Evolutionary conservation across 1,140 invertebrate species (phyloP).

Genomic region (Anthonomus grandis): DNA sequence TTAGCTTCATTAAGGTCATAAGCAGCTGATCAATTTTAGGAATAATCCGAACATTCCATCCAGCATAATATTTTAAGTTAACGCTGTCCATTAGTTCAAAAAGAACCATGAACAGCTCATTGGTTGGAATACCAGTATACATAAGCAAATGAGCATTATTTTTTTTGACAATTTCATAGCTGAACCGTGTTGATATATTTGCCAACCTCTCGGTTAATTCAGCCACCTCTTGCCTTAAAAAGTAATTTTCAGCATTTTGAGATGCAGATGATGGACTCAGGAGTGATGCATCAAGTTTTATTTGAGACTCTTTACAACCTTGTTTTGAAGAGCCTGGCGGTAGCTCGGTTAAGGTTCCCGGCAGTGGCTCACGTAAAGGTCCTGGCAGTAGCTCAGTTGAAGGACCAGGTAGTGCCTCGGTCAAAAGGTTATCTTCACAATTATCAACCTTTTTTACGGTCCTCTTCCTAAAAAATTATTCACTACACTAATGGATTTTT

Average conservation of each 20-base stretch:
- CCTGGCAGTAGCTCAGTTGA: not conserved
- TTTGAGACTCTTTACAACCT: no score
- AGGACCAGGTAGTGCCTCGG: not conserved
- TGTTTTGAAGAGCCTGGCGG: no score
- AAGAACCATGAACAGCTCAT: conserved; percentile 19
- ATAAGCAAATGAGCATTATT: conserved; percentile 24
- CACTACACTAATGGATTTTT: not conserved
- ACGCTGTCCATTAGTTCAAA: conserved; percentile 18
- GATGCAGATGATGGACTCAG: conserved; percentile 13
- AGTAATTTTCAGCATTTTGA: conserved; percentile 23
- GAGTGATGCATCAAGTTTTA: no score
- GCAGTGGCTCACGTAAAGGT: not conserved
- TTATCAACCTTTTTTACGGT: not conserved
- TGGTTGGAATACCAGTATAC: conserved; percentile 32
- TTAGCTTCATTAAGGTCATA: conserved; percentile 34
- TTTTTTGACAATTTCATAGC: conserved; percentile 21
- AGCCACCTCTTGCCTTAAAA: conserved; percentile 18
- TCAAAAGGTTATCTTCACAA: not conserved
- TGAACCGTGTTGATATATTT: conserved; percentile 15
- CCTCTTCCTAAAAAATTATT: not conserved
- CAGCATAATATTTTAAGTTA: conserved; percentile 28
- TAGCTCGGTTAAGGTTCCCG: no score
- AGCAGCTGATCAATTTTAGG: conserved; percentile 32
- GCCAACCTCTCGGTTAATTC: conserved; percentile 13
- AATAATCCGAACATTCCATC: conserved; percentile 26